A percentile compares a stretch with the other conserved stretches of the same genome.
These are phyloP conservation scores for Apolygus lucorum DNA, from an alignment of 1,140 invertebrate species.

Conservation along the genomic window DNA sequence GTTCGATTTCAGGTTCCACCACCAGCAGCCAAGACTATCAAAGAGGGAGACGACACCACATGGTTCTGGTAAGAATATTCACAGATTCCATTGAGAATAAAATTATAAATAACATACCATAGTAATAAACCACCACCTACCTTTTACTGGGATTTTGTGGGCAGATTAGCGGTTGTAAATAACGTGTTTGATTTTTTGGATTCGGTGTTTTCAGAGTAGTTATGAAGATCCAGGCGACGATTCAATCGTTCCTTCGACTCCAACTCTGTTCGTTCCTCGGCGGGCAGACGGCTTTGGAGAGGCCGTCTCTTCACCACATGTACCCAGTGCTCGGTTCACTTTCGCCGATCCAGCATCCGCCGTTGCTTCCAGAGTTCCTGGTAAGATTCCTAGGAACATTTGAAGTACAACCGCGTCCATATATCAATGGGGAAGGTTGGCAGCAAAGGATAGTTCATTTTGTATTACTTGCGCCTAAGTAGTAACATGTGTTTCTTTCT, in stretches of 20 bases:
- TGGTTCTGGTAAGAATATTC: conserved; percentile 42
- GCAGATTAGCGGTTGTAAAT: too few relatives aligned
- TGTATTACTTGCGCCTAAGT: too few relatives aligned
- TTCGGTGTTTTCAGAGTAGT: conserved; percentile 26
- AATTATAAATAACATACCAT: too few relatives aligned
- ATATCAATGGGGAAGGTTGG: too few relatives aligned
- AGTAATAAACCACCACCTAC: too few relatives aligned
- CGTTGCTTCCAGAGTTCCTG: not conserved
- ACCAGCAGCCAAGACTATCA: conserved; percentile 42
- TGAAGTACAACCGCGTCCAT: too few relatives aligned
- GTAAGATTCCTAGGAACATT: not conserved
- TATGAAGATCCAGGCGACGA: conserved; percentile 70
- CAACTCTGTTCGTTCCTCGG: conserved; percentile 72
- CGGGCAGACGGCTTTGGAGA: conserved; percentile 84
- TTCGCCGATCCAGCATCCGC: conserved; percentile 46
- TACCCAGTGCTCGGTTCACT: conserved; percentile 60
- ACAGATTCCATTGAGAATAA: too few relatives aligned
- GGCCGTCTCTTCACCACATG: conserved; percentile 80
- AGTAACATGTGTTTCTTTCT: too few relatives aligned
- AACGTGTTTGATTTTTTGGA: too few relatives aligned
- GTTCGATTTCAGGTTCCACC: conserved; percentile 45
- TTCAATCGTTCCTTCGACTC: conserved; percentile 82
- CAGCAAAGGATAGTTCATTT: too few relatives aligned
- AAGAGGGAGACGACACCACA: conserved; percentile 35
- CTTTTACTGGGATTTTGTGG: too few relatives aligned